Percentiles rank a stretch among this genome's conserved stretches.
These are phyloP conservation scores for Pheosia gnoma DNA, from an alignment of 2,888 invertebrate genomes.

Conservation along the genomic window DNA sequence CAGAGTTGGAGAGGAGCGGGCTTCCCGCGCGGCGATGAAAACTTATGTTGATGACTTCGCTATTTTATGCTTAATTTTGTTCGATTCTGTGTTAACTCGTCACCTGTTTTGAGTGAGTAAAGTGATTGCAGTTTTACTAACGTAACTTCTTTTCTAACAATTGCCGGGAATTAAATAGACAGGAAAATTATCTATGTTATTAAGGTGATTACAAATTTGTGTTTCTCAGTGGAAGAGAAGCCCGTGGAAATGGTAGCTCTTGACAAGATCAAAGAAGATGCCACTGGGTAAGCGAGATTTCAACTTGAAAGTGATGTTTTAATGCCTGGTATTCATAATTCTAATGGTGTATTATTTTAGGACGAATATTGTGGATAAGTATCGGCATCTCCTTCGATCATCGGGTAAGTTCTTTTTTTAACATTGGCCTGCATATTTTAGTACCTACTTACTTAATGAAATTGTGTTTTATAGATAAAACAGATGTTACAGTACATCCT, in stretches of 20 bases:
- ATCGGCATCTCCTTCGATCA: slow-evolving; percentile 50
- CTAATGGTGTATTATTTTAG: slow-evolving; percentile 48
- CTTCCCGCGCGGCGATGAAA: too few relatives aligned
- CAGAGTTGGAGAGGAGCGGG: too few relatives aligned
- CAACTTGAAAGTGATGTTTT: neutral
- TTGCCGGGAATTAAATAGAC: too few relatives aligned
- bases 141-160: too few relatives aligned
- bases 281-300: slow-evolving; percentile 46
- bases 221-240: slow-evolving; percentile 24
- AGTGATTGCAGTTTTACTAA: too few relatives aligned
- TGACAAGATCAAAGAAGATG: slow-evolving; percentile 38
- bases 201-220: slow-evolving; percentile 6
- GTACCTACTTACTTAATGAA: neutral
- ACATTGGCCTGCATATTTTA: neutral
- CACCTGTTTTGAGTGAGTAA: too few relatives aligned
- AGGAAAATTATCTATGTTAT: too few relatives aligned
- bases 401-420: slow-evolving; percentile 45
- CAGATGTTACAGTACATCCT: slow-evolving; percentile 10
- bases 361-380: slow-evolving; percentile 59
- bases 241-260: slow-evolving; percentile 32
- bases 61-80: too few relatives aligned
- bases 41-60: too few relatives aligned
- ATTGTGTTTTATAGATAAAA: slow-evolving; percentile 11
- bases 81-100: too few relatives aligned
- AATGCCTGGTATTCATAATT: neutral